A percentile compares a stretch with the other conserved stretches of the same genome.
Conservation (phyloP, 2,888 invertebrate species). For the Serrognathus titanus region DNA sequence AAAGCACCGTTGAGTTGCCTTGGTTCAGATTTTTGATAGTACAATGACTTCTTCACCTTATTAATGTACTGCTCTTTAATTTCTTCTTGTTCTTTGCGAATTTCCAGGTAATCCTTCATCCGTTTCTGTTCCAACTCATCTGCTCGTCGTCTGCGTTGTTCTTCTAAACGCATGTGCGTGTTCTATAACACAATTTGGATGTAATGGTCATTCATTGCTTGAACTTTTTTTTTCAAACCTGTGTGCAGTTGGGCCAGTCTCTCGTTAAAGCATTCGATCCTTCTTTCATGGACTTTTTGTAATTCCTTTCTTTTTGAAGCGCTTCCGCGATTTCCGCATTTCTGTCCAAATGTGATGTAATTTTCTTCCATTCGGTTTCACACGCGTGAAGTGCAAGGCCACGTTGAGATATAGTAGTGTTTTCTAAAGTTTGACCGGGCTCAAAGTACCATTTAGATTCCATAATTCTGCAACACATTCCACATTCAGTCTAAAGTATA, state of each 20-base stretch:
- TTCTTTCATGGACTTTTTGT: slow-evolving; percentile 44
- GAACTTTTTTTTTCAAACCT: slow-evolving; percentile 31
- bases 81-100: slow-evolving; percentile 31
- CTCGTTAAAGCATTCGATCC: slow-evolving; percentile 48
- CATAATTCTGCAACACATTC: slow-evolving; percentile 25
- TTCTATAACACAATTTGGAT: slow-evolving; percentile 17
- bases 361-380: slow-evolving; percentile 36
- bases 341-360: slow-evolving; percentile 41
- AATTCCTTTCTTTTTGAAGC: slow-evolving; percentile 42
- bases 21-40: slow-evolving; percentile 36
- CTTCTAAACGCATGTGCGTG: slow-evolving; percentile 21
- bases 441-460: slow-evolving; percentile 41
- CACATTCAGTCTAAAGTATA: too few relatives aligned
- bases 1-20: slow-evolving; percentile 39
- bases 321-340: slow-evolving; percentile 35
- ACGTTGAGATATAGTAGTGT: slow-evolving; percentile 40
- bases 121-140: slow-evolving; percentile 17
- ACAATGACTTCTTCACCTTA: slow-evolving; percentile 35
- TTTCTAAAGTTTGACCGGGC: slow-evolving; percentile 38
- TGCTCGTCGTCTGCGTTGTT: slow-evolving; percentile 20
- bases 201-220: not conserved
- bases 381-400: slow-evolving; percentile 41
- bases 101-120: slow-evolving; percentile 22
- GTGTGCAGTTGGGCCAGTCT: slow-evolving; percentile 48
- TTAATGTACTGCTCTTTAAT: slow-evolving; percentile 34